phyloP scores from a whole-genome alignment of 2,797 vertebrate genomes.

The Paratrypauchen microcephalus region DNA sequence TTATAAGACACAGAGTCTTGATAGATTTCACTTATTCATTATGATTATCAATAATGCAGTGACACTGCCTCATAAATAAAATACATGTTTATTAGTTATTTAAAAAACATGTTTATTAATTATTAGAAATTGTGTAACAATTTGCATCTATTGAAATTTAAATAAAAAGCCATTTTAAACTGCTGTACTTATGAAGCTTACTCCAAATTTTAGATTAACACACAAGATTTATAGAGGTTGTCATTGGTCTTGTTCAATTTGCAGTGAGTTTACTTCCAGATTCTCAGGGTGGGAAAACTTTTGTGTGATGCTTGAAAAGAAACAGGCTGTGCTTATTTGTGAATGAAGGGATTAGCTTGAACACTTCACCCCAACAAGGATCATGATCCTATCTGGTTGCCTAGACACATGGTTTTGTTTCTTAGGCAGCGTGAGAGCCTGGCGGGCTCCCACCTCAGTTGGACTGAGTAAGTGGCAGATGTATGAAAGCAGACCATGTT shows the following conservation, averaged over 20 bases:
- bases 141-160: not conserved
- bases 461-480: slow-evolving; percentile 66
- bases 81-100: not conserved
- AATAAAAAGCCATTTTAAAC: not conserved
- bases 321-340: slow-evolving; percentile 88
- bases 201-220: slow-evolving; percentile 40
- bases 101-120: not conserved
- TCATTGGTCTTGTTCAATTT: slow-evolving; percentile 69
- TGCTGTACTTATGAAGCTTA: not conserved
- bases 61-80: slow-evolving; percentile 14
- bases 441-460: slow-evolving; percentile 59
- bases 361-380: slow-evolving; percentile 89
- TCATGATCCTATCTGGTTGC: slow-evolving; percentile 90
- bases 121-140: no score
- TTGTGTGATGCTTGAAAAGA: slow-evolving; percentile 77
- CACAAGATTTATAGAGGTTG: slow-evolving; percentile 62
- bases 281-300: slow-evolving; percentile 79
- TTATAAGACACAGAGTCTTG: slow-evolving; percentile 17
- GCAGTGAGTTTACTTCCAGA: slow-evolving; percentile 80
- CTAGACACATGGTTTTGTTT: slow-evolving; percentile 78
- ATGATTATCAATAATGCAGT: slow-evolving; percentile 33
- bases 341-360: slow-evolving; percentile 89
- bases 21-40: slow-evolving; percentile 24
- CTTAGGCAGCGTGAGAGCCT: slow-evolving; percentile 72
- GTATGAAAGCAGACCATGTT: slow-evolving; percentile 55